These are phyloP conservation scores for Ovis aries DNA, from an alignment of 2,113 vertebrate species.

Conservation along the genomic window DNA sequence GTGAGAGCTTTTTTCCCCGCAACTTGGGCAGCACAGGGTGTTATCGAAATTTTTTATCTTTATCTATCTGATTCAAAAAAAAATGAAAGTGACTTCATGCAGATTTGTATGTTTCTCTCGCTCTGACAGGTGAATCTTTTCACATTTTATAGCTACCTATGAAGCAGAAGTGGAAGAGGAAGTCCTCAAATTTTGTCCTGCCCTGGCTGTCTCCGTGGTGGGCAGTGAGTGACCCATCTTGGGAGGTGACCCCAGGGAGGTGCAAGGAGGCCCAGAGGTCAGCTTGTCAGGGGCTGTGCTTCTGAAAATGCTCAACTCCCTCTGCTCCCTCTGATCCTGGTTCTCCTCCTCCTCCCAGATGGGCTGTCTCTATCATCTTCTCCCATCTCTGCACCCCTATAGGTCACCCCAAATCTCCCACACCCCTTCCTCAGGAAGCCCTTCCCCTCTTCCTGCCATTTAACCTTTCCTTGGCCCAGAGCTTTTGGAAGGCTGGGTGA, in stretches of 20 bases:
- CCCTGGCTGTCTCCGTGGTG: background rate
- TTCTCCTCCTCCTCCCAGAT: background rate
- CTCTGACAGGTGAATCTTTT: background rate
- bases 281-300: background rate
- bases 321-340: background rate
- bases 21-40: background rate
- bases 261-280: background rate
- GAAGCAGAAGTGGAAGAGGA: background rate
- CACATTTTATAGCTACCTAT: background rate
- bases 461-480: background rate
- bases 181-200: background rate
- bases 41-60: background rate
- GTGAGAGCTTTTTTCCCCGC: background rate
- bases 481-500: background rate
- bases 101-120: background rate
- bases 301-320: background rate
- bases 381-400: background rate
- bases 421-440: background rate
- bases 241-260: background rate
- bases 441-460: background rate
- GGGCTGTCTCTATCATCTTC: background rate
- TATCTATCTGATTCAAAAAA: background rate
- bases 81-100: background rate
- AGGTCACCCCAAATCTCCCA: background rate
- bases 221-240: accelerated